Conservation (phyloP, 1,140 invertebrate species). For the Platyscapa corneri region DNA sequence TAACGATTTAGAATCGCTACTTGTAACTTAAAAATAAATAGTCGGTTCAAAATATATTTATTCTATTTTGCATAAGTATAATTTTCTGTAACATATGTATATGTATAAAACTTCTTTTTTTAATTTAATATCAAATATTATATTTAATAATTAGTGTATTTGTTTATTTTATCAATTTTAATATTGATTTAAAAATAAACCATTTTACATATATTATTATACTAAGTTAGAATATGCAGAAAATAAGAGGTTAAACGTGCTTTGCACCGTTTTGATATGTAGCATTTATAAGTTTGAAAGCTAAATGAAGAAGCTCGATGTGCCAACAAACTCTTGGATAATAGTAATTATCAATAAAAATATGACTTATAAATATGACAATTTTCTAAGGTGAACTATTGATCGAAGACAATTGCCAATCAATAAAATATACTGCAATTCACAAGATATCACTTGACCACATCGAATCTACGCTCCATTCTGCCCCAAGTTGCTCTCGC, state of each 20-base stretch:
- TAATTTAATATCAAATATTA: constrained; percentile 11
- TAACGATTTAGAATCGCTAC: background rate
- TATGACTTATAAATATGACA: background rate
- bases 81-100: background rate
- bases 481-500: background rate
- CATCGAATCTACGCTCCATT: background rate
- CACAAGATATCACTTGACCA: background rate
- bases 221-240: background rate
- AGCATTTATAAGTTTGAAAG: background rate
- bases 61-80: background rate
- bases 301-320: background rate
- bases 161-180: background rate
- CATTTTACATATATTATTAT: background rate
- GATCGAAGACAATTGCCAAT: background rate
- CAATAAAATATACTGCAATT: background rate
- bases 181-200: background rate
- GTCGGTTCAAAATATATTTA: background rate
- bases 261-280: background rate
- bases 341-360: too few species aligned
- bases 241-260: background rate
- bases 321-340: too few species aligned
- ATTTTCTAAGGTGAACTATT: background rate
- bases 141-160: background rate
- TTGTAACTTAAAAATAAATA: background rate
- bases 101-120: background rate